Percentiles rank a stretch among this genome's conserved stretches.
Conservation (phyloP, 2,797 vertebrate genomes). For the Crenuchus spilurus region DNA sequence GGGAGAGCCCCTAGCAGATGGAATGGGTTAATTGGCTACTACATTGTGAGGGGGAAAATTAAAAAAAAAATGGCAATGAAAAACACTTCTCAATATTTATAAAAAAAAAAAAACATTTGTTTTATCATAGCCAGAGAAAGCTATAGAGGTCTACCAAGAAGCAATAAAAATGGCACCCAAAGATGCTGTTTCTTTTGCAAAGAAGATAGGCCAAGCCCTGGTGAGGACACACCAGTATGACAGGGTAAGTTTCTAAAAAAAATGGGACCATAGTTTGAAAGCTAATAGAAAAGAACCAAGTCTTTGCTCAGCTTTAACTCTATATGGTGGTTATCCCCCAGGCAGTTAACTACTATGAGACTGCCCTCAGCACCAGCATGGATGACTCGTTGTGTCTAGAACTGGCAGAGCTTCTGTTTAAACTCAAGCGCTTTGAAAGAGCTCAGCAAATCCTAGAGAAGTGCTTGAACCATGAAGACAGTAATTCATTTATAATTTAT, state of each 20-base stretch:
- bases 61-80: no score
- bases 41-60: no score
- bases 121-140: constrained; percentile 75
- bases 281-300: background rate
- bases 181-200: constrained; percentile 68
- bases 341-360: constrained; percentile 79
- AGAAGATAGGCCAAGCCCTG: constrained; percentile 74
- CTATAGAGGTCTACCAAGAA: constrained; percentile 73
- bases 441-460: constrained; percentile 73
- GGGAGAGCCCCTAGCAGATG: no score
- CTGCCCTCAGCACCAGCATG: constrained; percentile 69
- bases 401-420: constrained; percentile 73
- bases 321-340: constrained; percentile 44
- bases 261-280: no score
- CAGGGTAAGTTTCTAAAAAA: constrained; percentile 71
- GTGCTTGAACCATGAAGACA: constrained; percentile 65
- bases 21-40: no score
- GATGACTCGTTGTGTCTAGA: constrained; percentile 73
- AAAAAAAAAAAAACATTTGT: background rate
- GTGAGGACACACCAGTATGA: constrained; percentile 78
- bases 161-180: constrained; percentile 70
- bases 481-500: constrained; percentile 52
- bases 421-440: constrained; percentile 70
- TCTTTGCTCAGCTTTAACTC: background rate
- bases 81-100: background rate